Evolutionary conservation across 2,113 vertebrate species (phyloP), one percentile per base, ranked within the genome.

Genomic region (Anoplopoma fimbria): DNA sequence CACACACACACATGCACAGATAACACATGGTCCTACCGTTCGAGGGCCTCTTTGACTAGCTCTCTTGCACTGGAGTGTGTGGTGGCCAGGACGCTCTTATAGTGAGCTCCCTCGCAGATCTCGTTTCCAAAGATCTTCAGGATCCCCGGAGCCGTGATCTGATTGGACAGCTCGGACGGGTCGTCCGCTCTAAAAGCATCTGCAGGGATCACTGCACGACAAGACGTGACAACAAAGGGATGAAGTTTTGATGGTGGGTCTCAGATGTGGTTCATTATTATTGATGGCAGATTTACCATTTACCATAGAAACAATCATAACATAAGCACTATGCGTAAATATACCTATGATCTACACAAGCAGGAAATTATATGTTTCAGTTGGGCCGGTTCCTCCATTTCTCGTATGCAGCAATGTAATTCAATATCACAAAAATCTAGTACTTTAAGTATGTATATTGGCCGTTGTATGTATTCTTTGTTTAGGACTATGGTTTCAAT

Each of bases 81-180:
- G 61, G 95, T 95, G 69, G 96, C 96, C 70, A 96, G 84, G 33
- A 96, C 95, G 5, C 95, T 96, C 78, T 96, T 96, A 38, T 96
- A 96, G 88, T 96, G 95, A 40, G 95, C 95, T 12, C 95, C 96
- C 74, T 93, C 86, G 3, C 95, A 95, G 79, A 96, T 95, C 74
- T 96, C 95, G 55, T 88, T 94, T 42, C 96, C 96, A 69, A 96
- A 96, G 70, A 96, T 94, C 93, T 96, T 96, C 68, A 96, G 89
- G 79, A 96, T 95, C 17, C 96, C 96, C 0, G 96, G 96, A 6
- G 95, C 95, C 0, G 95, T 95, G 25, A 96, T 89, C 79, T 96
- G 95, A 84, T 94, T 96, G 88, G 95, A 96, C 77, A 96, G 92
- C 90, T 96, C 96, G 0, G 92, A 91, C 0, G 95, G 95, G 84